These are phyloP conservation scores for Chironomus tentans DNA, from an alignment of 2,888 invertebrate genomes.

Conservation along the genomic window DNA sequence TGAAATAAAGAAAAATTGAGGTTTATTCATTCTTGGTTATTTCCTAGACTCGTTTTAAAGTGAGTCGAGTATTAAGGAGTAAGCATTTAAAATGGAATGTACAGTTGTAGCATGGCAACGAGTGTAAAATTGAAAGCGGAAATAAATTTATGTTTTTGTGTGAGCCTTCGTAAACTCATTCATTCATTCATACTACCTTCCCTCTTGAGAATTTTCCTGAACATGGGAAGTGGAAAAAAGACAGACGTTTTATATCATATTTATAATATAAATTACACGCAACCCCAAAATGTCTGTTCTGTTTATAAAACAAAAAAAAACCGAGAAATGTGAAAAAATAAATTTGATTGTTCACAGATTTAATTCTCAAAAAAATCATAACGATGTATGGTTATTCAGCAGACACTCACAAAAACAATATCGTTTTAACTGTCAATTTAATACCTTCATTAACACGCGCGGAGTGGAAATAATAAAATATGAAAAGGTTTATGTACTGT, in stretches of 20 bases:
- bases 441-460: too few relatives aligned
- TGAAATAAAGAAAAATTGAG: too few relatives aligned
- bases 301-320: background rate
- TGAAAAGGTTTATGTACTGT: too few relatives aligned
- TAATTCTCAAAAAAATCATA: background rate
- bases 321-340: background rate
- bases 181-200: background rate
- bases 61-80: too few relatives aligned
- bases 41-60: too few relatives aligned
- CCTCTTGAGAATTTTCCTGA: background rate
- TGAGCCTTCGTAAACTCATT: background rate
- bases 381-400: too few relatives aligned
- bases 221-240: background rate
- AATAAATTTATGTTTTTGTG: background rate
- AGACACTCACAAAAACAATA: too few relatives aligned
- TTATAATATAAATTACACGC: background rate
- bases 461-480: too few relatives aligned
- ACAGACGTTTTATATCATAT: background rate
- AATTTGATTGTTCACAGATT: background rate
- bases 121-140: constrained; percentile 14
- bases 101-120: background rate
- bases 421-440: too few relatives aligned
- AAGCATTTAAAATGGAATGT: too few relatives aligned
- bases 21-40: too few relatives aligned
- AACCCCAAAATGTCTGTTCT: background rate